These are phyloP conservation scores for Drosophila pectinifera DNA, from an alignment of 1,140 invertebrate genomes.

Conservation along the genomic window DNA sequence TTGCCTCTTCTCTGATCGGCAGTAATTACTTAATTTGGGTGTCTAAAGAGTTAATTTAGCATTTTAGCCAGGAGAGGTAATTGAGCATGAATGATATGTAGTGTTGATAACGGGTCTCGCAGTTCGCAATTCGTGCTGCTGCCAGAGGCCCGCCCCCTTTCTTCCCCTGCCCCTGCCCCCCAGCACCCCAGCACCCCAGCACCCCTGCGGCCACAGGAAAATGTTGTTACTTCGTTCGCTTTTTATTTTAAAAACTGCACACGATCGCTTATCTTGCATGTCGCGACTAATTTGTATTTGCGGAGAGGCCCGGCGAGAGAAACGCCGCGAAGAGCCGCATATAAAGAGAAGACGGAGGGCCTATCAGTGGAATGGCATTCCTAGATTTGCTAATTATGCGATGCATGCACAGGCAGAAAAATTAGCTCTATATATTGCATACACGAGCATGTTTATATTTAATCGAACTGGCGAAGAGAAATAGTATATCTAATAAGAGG, in stretches of 20 bases:
- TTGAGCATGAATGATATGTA: conserved; percentile 60
- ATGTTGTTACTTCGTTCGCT: conserved; percentile 46
- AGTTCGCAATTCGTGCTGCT: conserved; percentile 28
- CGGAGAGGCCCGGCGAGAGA: conserved; percentile 24
- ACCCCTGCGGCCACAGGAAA: conserved; percentile 29
- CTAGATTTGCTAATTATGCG: conserved; percentile 64
- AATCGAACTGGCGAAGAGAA: not conserved
- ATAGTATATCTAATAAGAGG: not conserved
- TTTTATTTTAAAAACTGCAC: conserved; percentile 52
- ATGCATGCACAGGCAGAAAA: conserved; percentile 8
- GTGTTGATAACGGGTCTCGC: conserved; percentile 46
- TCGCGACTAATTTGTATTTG: conserved; percentile 71
- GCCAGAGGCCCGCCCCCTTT: conserved; percentile 6
- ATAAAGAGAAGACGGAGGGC: conserved; percentile 13
- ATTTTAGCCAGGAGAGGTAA: conserved; percentile 46
- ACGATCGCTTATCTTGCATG: conserved; percentile 75
- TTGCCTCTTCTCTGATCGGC: conserved; percentile 10
- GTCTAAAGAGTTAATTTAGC: conserved; percentile 32
- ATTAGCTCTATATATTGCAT: not conserved
- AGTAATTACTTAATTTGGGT: conserved; percentile 41
- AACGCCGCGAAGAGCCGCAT: not conserved
- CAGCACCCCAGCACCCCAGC: not conserved
- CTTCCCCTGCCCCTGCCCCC: not conserved
- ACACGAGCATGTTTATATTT: not conserved
- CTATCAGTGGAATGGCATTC: conserved; percentile 25